Evolutionary conservation across 2,888 invertebrate species (phyloP), one percentile per base, ranked within the genome.

Genomic region (Drosophila longiperda): DNA sequence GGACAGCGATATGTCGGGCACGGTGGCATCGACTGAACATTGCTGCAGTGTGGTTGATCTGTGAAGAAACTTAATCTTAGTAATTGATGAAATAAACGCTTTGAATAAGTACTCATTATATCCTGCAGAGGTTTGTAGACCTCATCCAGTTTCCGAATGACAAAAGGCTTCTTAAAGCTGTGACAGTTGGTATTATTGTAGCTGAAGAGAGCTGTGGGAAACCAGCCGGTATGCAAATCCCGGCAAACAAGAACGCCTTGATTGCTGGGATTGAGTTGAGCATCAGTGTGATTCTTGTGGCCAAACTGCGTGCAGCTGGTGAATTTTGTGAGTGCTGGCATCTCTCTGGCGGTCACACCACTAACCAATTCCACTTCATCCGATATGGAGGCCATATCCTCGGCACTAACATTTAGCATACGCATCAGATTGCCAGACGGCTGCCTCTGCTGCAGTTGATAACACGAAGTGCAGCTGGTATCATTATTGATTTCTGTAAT

Each of bases 211-310:
- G 96, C 96, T 6, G 95, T 94, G 0, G 96, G 96, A 91, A 95
- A 96, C 96, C 97, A 97, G 26, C 95, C 96, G 12, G 91, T 91
- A 36, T 90, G 78, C 8, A 94, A 93, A 12, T 95, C 94, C 50
- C 95, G 95, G 84, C 97, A 97, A 48, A 95, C 95, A 20, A 97
- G 94, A 26, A 95, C 94, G 36, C 96, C 97, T 75, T 95, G 95
- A 95, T 96, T 96, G 38, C 93, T 91, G 72, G 92, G 79, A 68
- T 78, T 93, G 91, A 67, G 54, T 11, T 67, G 23, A 0, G 15
- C 15, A 3, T 53, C 42, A 1, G 68, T 78, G 0, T 50, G 12
- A 23, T 87, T 89, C 48, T 74, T 80, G 5, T 68, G 75, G 1
- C 91, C 91, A 32, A 91, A 91, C 61, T 91, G 90, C 6, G 83